Evolutionary conservation across 2,113 vertebrate genomes (phyloP).

Genomic region (Archilochus colubris): DNA sequence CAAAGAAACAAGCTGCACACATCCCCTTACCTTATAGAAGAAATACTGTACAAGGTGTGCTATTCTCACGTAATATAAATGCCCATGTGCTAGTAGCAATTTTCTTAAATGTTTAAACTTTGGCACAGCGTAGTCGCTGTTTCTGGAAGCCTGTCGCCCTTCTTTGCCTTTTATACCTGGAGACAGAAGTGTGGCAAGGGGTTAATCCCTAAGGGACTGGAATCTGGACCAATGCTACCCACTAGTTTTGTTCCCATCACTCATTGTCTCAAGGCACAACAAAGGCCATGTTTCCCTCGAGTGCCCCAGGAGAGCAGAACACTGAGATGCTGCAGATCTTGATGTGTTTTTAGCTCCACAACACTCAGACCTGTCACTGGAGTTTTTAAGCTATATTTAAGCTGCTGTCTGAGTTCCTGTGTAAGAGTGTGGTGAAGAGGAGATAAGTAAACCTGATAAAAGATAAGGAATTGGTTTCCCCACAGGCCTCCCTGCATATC

Average conservation of each 20-base stretch:
- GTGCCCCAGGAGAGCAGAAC: background rate
- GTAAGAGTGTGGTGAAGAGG: background rate
- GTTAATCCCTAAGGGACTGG: background rate
- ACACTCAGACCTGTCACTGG: background rate
- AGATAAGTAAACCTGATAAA: background rate
- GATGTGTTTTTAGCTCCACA: background rate
- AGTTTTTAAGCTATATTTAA: background rate
- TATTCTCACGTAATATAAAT: constrained; percentile 98
- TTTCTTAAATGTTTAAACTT: constrained; percentile 96
- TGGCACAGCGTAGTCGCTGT: constrained; percentile 97
- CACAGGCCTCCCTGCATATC: rapidly evolving
- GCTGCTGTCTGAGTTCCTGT: background rate
- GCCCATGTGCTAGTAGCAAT: constrained; percentile 92
- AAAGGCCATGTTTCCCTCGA: rapidly evolving
- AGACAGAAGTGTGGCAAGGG: background rate
- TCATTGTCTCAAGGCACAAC: background rate
- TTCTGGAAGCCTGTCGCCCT: constrained; percentile 94
- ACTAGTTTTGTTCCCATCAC: background rate
- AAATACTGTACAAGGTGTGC: constrained; percentile 99
- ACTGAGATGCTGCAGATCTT: background rate
- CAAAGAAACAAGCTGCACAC: background rate
- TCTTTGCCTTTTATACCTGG: constrained; percentile 97
- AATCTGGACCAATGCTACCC: background rate
- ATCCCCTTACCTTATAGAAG: constrained; percentile 93
- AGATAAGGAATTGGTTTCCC: background rate